Percentiles rank a stretch among this genome's conserved stretches.
These are phyloP conservation scores for Agrypnus murinus DNA, from an alignment of 2,888 invertebrate species.

Conservation along the genomic window DNA sequence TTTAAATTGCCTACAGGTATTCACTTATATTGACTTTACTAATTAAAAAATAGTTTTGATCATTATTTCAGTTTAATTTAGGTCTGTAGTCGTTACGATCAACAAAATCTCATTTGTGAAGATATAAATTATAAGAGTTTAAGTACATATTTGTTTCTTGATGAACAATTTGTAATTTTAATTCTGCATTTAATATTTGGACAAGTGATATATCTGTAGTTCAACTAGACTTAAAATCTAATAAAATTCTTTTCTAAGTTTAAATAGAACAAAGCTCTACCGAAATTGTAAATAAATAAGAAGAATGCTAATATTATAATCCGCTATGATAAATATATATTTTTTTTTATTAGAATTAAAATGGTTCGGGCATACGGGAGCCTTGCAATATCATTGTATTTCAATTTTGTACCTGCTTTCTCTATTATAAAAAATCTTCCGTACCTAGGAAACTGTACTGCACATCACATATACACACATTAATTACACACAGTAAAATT, in stretches of 20 bases:
- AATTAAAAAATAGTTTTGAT: no score
- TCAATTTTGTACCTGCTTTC: slow-evolving; percentile 60
- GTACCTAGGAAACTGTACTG: slow-evolving; percentile 11
- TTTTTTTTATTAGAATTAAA: slow-evolving; percentile 54
- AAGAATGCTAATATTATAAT: slow-evolving; percentile 36
- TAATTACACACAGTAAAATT: slow-evolving; percentile 17
- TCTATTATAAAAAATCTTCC: slow-evolving; percentile 27
- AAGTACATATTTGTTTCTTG: no score
- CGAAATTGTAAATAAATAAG: slow-evolving; percentile 54
- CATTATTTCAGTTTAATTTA: no score
- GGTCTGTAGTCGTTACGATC: no score
- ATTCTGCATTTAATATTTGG: no score
- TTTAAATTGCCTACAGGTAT: no score
- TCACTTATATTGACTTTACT: no score
- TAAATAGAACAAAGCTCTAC: slow-evolving; percentile 21
- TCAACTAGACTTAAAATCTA: background rate
- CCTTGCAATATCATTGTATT: slow-evolving; percentile 62
- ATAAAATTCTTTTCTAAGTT: slow-evolving; percentile 15
- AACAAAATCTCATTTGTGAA: no score
- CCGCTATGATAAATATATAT: slow-evolving; percentile 51
- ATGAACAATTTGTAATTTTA: no score
- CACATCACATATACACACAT: background rate
- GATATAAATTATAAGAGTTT: no score
- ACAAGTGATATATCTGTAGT: background rate
- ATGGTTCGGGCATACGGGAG: slow-evolving; percentile 65